Base-by-base conservation (phyloP, 2,797 vertebrate genomes). In the Loris lydekkerianus region DNA sequence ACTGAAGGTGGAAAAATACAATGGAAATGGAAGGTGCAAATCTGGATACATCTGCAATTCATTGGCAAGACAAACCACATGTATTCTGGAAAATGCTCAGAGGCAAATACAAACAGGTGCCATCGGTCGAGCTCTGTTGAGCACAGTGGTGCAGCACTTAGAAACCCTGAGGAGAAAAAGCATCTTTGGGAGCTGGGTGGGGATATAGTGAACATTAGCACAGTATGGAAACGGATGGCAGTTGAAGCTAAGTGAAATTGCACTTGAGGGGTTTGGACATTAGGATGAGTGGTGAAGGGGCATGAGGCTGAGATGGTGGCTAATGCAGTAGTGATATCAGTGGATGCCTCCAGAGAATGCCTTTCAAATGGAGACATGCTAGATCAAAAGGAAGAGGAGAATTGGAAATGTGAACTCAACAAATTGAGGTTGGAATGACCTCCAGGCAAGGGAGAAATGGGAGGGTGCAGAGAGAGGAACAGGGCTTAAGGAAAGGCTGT, bases 141-240 rank as follows among this genome's bases (percentile, higher is more conserved):
- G n/a, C 8, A 70, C 31, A n/a, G 1, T 13, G 31, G 40, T 4
- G 1, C 3, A 4, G 23, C 31, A 8, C 31, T 92, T 23, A 5
- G 37, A 61, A 6, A 73, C 34, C 27, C 27, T 15, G 8, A 40
- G 60, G 76, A 70, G 53, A 34, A 73, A 14, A 9, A 49, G 67
- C 4, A 6, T 0, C 4, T 31, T 40, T 72, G 34, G 31, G 29
- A 67, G 6, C 3, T 56, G 34, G 17, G 4, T 5, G 11, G n/a
- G 13, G 61, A 69, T 43, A 34, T 20, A 21, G 25, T 10, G 29
- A 69, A 17, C 0, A 0, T 34, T 6, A 60, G 37, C 40, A 4
- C 0, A 1, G 7, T 15, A 60, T 80, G 29, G 86, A 25, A 65
- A 20, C 6, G 20, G 34, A 25, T 7, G 49, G 46, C 23, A 1